phyloP scores from a whole-genome alignment of 2,113 vertebrate genomes.

The Pluvianellus socialis region DNA sequence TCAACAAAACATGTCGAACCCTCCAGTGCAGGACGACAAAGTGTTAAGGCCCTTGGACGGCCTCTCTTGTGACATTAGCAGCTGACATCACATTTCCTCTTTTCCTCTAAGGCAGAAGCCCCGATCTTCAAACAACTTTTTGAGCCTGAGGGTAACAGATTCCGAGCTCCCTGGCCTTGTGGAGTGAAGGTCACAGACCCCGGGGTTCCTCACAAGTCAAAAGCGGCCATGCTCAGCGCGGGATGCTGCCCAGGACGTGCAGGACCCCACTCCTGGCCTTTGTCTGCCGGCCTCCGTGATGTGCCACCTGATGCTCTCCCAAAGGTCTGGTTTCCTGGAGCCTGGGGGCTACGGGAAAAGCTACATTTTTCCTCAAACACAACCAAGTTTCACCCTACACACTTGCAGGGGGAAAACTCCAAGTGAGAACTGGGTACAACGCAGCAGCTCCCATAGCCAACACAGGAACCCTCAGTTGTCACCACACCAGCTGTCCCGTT shows the following conservation, averaged over 20 bases:
- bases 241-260: no score
- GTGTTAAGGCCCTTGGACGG: background rate
- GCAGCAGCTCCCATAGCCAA: background rate
- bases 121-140: background rate
- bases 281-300: background rate
- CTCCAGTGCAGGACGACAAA: background rate
- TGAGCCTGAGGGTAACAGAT: background rate
- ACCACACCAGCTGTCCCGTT: background rate
- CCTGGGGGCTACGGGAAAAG: background rate
- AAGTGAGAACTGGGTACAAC: background rate
- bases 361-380: background rate
- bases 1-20: background rate
- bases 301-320: background rate
- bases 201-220: background rate
- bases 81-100: background rate
- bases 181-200: background rate
- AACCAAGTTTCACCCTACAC: background rate
- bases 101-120: background rate
- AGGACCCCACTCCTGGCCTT: rapidly evolving
- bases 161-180: background rate
- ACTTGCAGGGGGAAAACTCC: background rate
- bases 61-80: background rate
- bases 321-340: background rate
- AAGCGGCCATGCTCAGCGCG: background rate
- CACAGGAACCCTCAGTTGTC: background rate